Conservation (phyloP, 2,797 vertebrate species). For the Hirundo rustica region DNA sequence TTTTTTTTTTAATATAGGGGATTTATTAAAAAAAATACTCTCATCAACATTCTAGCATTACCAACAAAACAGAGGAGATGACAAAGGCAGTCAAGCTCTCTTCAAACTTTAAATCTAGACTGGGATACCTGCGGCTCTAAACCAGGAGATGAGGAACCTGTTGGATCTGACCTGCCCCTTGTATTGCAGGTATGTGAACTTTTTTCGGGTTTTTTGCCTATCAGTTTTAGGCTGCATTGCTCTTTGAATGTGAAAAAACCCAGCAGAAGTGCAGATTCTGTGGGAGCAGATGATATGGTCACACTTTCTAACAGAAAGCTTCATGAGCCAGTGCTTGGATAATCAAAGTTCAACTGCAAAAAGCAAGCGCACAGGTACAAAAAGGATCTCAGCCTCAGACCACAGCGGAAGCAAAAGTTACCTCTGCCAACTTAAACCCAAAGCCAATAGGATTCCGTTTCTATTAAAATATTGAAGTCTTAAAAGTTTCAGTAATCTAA, state of each 20-base stretch:
- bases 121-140: conserved; percentile 23
- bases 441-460: conserved; percentile 42
- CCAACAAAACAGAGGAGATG: conserved; percentile 68
- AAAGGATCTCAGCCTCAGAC: conserved; percentile 51
- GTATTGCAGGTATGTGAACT: neutral
- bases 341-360: conserved; percentile 49
- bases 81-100: conserved; percentile 61
- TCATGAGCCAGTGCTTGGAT: conserved; percentile 23
- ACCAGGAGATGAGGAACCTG: conserved; percentile 48
- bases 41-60: conserved; percentile 64
- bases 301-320: conserved; percentile 15
- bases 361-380: conserved; percentile 52
- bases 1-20: conserved; percentile 6
- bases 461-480: conserved; percentile 65
- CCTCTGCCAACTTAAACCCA: conserved; percentile 53
- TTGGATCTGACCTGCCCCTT: conserved; percentile 25
- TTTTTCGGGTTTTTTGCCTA: neutral
- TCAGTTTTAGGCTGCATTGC: conserved; percentile 19
- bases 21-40: conserved; percentile 72
- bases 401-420: conserved; percentile 53
- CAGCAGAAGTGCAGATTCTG: conserved; percentile 6
- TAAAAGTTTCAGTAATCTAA: conserved; percentile 64
- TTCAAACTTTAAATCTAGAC: conserved; percentile 59
- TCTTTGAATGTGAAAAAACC: neutral
- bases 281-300: neutral